Base-by-base conservation (phyloP, 1,140 invertebrate species). In the Nasonia vitripennis region DNA sequence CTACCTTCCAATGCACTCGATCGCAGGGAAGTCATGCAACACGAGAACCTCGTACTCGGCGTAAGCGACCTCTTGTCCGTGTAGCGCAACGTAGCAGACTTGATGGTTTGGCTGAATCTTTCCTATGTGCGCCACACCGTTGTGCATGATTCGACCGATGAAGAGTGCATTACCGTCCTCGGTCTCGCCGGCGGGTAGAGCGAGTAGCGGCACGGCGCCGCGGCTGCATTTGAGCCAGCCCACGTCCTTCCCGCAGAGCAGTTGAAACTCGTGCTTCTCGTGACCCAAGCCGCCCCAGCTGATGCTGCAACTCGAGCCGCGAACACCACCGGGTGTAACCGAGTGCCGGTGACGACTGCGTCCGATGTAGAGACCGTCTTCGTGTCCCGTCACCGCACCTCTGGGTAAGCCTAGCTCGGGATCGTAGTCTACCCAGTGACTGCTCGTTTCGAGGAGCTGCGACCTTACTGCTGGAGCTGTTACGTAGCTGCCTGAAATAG, bases 101-200 rank as follows among this genome's bases (percentile, higher is more conserved):
- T 91, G 89, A 45, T 91, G 89, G 87, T 90, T 90, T 2, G 90
- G 89, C 85, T 92, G 88, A 86, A 92, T 88, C 85, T 92, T 92
- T 27, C 91, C 92, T 17, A 92, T 82, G 62, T 90, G 87, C 73
- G 90, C 89, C 1, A 88, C 34, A 31, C 88, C 91, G 9, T 92
- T 88, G 73, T 89, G 87, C 48, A 90, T 82, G 51, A 92, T 87
- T 77, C 91, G 89, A 9, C 91, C 92, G 11, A 92, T 88, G 70
- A 92, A 92, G 31, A 91, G 84, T 3, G 89, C 90, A n/a, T 88
- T 86, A 75, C 89, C 89, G 12, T 91, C 89, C 78, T 92, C 90
- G 6, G 90, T 90, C 84, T 91, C 90, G 7, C 91, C 90, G 3
- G 87, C 90, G 41, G 90, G 90, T 82, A 92, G 81, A 3, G 91